These are phyloP conservation scores for Volucella inflata DNA, from an alignment of 2,888 invertebrate genomes.

Conservation along the genomic window DNA sequence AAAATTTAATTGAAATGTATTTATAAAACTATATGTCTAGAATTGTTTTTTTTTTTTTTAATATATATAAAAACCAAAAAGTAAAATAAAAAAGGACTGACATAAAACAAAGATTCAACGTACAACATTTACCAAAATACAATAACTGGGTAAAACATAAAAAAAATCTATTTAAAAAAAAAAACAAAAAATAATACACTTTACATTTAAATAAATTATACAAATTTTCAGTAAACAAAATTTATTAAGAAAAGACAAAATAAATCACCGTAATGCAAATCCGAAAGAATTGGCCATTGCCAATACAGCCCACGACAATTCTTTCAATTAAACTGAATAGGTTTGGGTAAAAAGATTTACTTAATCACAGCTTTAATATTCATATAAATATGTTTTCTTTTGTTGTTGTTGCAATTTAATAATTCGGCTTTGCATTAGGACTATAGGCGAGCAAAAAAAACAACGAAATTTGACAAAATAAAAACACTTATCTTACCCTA, in stretches of 20 bases:
- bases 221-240: slow-evolving; percentile 16
- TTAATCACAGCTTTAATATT: slow-evolving; percentile 71
- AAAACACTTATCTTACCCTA: slow-evolving; percentile 57
- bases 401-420: slow-evolving; percentile 57
- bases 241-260: slow-evolving; percentile 11
- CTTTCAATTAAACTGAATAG: slow-evolving; percentile 50
- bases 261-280: slow-evolving; percentile 47
- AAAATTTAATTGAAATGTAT: slow-evolving; percentile 68
- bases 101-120: slow-evolving; percentile 41
- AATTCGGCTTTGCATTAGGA: slow-evolving; percentile 65
- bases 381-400: slow-evolving; percentile 21
- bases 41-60: slow-evolving; percentile 14
- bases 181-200: slow-evolving; percentile 51
- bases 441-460: slow-evolving; percentile 71
- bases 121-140: slow-evolving; percentile 49
- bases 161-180: slow-evolving; percentile 33
- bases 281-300: slow-evolving; percentile 38
- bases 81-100: slow-evolving; percentile 28
- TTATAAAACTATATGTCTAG: slow-evolving; percentile 25
- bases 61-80: slow-evolving; percentile 32
- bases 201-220: slow-evolving; percentile 57
- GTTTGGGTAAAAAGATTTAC: slow-evolving; percentile 48
- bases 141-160: slow-evolving; percentile 3
- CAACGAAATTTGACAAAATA: slow-evolving; percentile 52
- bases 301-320: slow-evolving; percentile 12